A percentile compares a stretch with the other conserved stretches of the same genome.
phyloP scores from a whole-genome alignment of 2,797 vertebrate species.

The Notoglanidium macrostoma region DNA sequence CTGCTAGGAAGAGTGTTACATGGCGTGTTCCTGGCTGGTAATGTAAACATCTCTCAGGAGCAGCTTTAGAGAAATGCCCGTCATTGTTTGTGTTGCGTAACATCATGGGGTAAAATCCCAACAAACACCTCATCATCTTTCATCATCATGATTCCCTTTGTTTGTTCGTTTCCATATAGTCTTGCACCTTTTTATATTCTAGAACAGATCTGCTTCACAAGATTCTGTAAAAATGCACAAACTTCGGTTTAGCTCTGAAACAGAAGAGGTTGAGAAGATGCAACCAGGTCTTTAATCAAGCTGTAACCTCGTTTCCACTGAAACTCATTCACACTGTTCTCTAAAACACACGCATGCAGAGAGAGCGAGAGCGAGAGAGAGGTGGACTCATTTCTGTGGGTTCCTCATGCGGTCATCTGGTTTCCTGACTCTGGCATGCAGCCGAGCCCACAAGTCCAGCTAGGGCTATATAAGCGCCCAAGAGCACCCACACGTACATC shows the following conservation, averaged over 20 bases:
- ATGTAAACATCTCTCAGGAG: conserved; percentile 43
- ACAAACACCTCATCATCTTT: neutral
- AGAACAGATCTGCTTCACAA: neutral
- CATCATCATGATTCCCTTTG: neutral
- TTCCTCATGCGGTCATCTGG: conserved; percentile 47
- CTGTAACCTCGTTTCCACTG: neutral
- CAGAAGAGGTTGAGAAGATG: neutral
- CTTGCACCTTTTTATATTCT: neutral
- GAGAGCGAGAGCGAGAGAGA: neutral
- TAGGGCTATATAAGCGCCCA: conserved; percentile 59
- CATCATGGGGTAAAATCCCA: conserved; percentile 9
- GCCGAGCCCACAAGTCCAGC: conserved; percentile 54
- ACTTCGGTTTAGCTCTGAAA: neutral
- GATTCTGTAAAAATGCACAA: neutral
- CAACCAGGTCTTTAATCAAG: neutral
- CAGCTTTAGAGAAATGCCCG: conserved; percentile 42
- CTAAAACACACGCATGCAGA: neutral
- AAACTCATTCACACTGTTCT: neutral
- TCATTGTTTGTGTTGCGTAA: conserved; percentile 48
- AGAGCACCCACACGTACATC: conserved; percentile 29
- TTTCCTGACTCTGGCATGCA: conserved; percentile 51
- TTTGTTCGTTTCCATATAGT: neutral
- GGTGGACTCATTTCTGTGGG: conserved; percentile 23
- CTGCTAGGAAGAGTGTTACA: neutral
- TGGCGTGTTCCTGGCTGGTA: conserved; percentile 32